Conservation (phyloP, 1,140 invertebrate genomes). For the Dolichoris vasculosae region DNA sequence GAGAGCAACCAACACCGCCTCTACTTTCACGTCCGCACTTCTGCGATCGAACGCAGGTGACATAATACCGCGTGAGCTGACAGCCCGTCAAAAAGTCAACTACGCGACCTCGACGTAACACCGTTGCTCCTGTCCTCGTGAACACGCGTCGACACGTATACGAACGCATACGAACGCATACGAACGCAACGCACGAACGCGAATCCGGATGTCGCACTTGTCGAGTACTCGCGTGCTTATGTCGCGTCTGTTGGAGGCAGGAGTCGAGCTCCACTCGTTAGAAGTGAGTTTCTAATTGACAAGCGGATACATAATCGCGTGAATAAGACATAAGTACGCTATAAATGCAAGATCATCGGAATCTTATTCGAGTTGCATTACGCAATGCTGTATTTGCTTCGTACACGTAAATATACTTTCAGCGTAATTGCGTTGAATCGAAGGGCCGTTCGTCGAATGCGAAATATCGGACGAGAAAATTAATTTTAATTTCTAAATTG, state of each 20-base stretch:
- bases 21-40: not conserved
- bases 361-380: not conserved
- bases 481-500: too few relatives aligned
- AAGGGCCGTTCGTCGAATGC: not conserved
- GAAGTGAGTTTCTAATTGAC: not conserved
- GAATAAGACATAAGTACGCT: not conserved
- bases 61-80: not conserved
- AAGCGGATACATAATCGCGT: not conserved
- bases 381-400: not conserved
- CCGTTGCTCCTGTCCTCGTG: too few relatives aligned
- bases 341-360: not conserved
- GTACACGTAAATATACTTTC: not conserved
- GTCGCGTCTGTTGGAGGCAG: too few relatives aligned
- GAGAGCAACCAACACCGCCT: not conserved
- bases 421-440: not conserved
- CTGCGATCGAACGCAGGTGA: not conserved
- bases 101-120: not conserved
- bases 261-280: not conserved
- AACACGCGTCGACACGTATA: too few relatives aligned
- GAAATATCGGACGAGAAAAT: too few relatives aligned
- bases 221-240: not conserved
- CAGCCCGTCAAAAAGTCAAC: conserved; percentile 19
- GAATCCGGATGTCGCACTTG: not conserved
- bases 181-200: not conserved
- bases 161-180: too few relatives aligned